Conservation (phyloP, 2,113 vertebrate genomes). For the Barnardius zonarius region DNA sequence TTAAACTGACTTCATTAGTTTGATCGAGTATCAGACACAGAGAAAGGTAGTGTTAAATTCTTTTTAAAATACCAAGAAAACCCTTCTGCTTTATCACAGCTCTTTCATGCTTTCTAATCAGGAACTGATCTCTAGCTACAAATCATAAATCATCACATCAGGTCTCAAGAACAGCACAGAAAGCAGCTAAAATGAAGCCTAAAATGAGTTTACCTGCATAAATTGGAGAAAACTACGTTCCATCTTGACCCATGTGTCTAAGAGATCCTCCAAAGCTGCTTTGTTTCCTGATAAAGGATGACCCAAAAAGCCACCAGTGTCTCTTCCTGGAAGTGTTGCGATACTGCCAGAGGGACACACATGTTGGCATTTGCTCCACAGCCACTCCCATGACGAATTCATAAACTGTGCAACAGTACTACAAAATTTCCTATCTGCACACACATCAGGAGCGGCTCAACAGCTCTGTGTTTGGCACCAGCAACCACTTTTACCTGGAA, state of each 20-base stretch:
- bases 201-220: not conserved
- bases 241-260: not conserved
- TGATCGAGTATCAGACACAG: not conserved
- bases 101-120: not conserved
- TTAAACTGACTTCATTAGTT: not conserved
- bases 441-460: fast-evolving
- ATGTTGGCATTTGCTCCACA: not conserved
- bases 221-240: not conserved
- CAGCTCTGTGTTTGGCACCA: not conserved
- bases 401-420: not conserved
- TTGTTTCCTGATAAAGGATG: not conserved
- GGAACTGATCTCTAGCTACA: not conserved
- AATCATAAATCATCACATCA: not conserved
- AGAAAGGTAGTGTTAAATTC: not conserved
- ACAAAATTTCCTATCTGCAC: not conserved
- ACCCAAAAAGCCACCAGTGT: not conserved
- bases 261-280: not conserved
- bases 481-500: not conserved
- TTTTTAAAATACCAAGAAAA: not conserved
- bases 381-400: not conserved
- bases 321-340: not conserved
- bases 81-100: not conserved
- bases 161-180: not conserved
- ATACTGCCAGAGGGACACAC: not conserved
- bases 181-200: not conserved